Evolutionary conservation across 37 sponge, comb jelly and placozoan species (phyloP).

Genomic region (Axinella damicornis): DNA sequence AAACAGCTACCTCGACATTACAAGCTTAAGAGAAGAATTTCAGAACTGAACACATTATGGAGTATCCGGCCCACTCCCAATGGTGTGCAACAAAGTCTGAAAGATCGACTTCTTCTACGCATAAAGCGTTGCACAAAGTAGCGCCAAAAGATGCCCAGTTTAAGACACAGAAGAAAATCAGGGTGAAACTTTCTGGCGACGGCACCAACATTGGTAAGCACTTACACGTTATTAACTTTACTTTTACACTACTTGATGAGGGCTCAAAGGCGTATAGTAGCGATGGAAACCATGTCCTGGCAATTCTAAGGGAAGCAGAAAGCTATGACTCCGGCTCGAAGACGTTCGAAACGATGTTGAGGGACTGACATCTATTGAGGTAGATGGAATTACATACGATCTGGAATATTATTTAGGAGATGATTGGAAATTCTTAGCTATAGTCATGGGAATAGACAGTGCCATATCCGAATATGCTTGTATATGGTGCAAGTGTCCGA

Average conservation of each 20-base stretch:
- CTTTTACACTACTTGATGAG: constrained; percentile 36
- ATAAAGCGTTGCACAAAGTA: not conserved
- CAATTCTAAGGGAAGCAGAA: constrained; percentile 18
- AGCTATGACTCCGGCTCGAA: constrained; percentile 4
- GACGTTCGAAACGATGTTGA: constrained; percentile 1
- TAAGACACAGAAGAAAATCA: not conserved
- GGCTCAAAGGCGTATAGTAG: not conserved
- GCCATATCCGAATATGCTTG: constrained; percentile 6
- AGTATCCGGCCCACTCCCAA: not conserved
- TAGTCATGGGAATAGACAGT: constrained; percentile 1
- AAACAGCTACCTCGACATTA: not conserved
- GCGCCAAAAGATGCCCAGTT: constrained; percentile 5
- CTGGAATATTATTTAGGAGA: constrained; percentile 17
- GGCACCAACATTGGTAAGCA: constrained; percentile 8
- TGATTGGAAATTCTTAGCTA: constrained; percentile 24
- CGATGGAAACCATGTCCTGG: constrained; percentile 8
- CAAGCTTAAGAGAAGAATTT: not conserved
- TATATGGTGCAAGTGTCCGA: constrained; percentile 40
- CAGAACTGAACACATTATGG: constrained; percentile 14
- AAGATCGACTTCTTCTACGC: not conserved
- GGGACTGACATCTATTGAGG: not conserved
- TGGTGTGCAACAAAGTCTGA: constrained; percentile 1
- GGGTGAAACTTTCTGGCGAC: constrained; percentile 22
- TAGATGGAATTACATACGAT: not conserved
- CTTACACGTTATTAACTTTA: constrained; percentile 9